Base-by-base conservation (phyloP, 2,888 invertebrate species). In the Acanthosepion esculentum region DNA sequence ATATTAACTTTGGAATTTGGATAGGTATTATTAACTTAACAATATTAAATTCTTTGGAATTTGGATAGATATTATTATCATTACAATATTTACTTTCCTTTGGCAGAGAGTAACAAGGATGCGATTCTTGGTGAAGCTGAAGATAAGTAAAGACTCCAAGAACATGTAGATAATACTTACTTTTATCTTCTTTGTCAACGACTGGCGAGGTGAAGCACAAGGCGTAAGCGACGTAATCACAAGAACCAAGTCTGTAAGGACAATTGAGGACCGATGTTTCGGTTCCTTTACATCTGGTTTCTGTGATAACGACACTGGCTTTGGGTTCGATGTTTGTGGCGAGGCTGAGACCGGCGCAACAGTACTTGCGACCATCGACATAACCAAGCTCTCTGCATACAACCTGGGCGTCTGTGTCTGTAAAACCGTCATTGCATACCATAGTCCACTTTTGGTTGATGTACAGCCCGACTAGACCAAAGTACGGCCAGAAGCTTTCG, bases 361-460 rank as follows among this genome's bases (percentile, higher is more conserved):
- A 95, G 94, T 96, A 96, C 20, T 96, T 95, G 91, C 96, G 95
- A 7, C 96, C 96, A 41, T 95, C 96, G 26, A 95, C 95, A 94
- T 95, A 96, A 29, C 96, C 96, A 33, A 95, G 94, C 94, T 96
- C 96, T 91, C 96, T 94, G 95, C 96, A 96, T 41, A 96, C 95
- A 12, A 96, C 96, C 59, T 95, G 96, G 26, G 96, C 96, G 78
- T 96, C 96, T n/a, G 96, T 95, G 94, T 96, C 95, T 94, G 96
- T 96, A 94, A 96, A 96, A 12, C 96, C 95, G 94, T 96, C 95
- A 18, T 95, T 94, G 94, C 97, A 97, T 29, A 97, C 96, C 26
- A 95, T 95, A 41, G 94, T 94, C 97, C 97, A 97, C 0, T 95
- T 94, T 92, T 95, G 94, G 59, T 96, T 96, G 48, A 96, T 95